Base-by-base conservation (phyloP, 2,797 vertebrate genomes). In the Carapus acus region DNA sequence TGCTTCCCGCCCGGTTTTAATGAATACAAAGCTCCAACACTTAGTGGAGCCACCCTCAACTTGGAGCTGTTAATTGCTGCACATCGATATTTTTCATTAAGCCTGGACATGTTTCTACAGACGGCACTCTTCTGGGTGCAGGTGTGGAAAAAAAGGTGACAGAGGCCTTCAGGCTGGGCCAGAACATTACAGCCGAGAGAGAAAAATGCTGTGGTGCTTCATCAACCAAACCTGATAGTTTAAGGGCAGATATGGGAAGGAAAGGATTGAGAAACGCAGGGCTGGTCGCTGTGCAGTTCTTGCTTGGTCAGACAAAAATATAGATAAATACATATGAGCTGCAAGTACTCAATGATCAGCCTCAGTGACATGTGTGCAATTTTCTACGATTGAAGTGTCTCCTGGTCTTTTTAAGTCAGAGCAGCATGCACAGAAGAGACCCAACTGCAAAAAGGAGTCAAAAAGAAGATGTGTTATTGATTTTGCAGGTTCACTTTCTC, bases 191-290 rank as follows among this genome's bases (percentile, higher is more conserved):
- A 15, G 19, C 38, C 4, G 21, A n/a, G 11, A 24, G 17, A 45
- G 19, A 45, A 38, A 34, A 19, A 23, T 23, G 2, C 1, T 6
- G 15, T 29, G 24, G 41, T 17, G 7, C 13, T 51, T 44, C n/a
- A 4, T 15, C 23, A 34, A n/a, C 8, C 44, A 15, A 41, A 20
- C 13, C 20, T 47, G 53, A 14, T 50, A 33, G 62, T 36, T 31
- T 21, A 33, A 31, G 49, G 50, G 34, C n/a, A 18, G 40, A 16
- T 41, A 22, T 5, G 5, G 9, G 16, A 2, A 23, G 29, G 5
- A 45, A 49, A 60, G 43, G 38, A 49, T 48, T 18, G 55, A 59
- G 20, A 56, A 50, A 14, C 9, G 29, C 8, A 48, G 43, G 41
- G 63, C 18, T 43, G 19, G 29, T 69, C 51, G n/a, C n/a, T n/a